Evolutionary conservation across 2,113 vertebrate genomes (phyloP).

Genomic region (Theropithecus gelada): DNA sequence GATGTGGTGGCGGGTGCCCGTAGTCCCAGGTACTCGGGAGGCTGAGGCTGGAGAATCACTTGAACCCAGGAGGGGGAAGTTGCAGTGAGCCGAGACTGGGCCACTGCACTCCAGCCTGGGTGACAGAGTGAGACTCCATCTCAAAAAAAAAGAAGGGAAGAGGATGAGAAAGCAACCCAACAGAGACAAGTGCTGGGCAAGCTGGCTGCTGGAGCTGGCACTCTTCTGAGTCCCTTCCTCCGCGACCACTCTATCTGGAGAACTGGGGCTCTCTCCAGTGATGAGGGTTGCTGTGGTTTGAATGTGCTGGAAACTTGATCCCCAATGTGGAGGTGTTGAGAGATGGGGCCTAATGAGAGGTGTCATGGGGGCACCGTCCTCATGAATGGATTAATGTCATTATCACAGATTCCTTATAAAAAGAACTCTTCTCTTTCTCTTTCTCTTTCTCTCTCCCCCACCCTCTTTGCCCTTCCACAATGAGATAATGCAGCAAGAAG

Average conservation of each 20-base stretch:
- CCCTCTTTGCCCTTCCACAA: neutral
- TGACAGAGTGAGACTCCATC: neutral
- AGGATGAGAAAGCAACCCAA: neutral
- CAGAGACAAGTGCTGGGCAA: neutral
- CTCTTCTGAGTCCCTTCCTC: neutral
- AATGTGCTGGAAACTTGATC: neutral
- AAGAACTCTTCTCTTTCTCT: too few species aligned
- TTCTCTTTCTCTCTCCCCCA: neutral
- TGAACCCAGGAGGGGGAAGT: neutral
- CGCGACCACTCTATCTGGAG: neutral
- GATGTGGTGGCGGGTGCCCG: too few species aligned
- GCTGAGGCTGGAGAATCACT: neutral
- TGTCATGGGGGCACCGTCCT: neutral
- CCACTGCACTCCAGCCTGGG: neutral
- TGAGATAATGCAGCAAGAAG: neutral
- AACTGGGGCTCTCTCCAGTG: neutral
- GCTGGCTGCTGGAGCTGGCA: neutral
- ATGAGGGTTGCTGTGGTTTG: neutral
- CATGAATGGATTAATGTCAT: neutral
- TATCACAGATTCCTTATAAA: neutral
- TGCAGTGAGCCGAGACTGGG: neutral
- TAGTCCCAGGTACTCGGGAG: neutral
- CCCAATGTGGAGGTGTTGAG: neutral
- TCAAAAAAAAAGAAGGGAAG: neutral
- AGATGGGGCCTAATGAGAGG: neutral